Evolutionary conservation across 2,888 invertebrate genomes (phyloP).

Genomic region (Sympetrum striolatum): DNA sequence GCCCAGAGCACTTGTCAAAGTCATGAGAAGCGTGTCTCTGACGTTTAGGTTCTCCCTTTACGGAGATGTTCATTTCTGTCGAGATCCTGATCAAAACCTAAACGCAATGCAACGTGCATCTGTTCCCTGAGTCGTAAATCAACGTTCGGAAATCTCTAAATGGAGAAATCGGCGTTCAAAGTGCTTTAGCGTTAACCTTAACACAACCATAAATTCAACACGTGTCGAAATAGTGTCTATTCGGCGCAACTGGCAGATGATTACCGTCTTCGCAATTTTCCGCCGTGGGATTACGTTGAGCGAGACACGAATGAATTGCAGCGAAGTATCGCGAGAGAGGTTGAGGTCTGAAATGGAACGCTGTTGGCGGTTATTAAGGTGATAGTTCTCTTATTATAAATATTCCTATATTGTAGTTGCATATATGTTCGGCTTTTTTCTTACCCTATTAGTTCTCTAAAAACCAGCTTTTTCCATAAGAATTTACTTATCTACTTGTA

Average conservation of each 20-base stretch:
- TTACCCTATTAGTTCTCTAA: too few relatives aligned
- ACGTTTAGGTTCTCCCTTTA: not conserved
- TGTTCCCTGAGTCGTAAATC: not conserved
- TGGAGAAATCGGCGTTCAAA: constrained; percentile 6
- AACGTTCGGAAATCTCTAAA: not conserved
- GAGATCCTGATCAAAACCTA: not conserved
- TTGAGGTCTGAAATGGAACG: too few relatives aligned
- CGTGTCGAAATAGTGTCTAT: not conserved
- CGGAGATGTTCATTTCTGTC: not conserved
- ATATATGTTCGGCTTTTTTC: too few relatives aligned
- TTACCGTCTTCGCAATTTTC: not conserved
- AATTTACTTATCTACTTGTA: too few relatives aligned
- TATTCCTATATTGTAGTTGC: too few relatives aligned
- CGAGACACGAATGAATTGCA: not conserved
- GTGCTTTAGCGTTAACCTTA: not conserved
- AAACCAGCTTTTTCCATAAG: too few relatives aligned
- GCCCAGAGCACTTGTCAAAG: too few relatives aligned
- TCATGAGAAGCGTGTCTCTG: too few relatives aligned
- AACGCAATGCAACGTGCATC: not conserved
- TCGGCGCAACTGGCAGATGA: constrained; percentile 10
- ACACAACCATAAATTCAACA: not conserved
- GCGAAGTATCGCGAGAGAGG: not conserved
- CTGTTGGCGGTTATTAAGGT: too few relatives aligned
- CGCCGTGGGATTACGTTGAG: not conserved
- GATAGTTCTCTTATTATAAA: too few relatives aligned